These are phyloP conservation scores for Himalopsyche kuldschensis DNA, from an alignment of 2,888 invertebrate genomes.

Conservation along the genomic window DNA sequence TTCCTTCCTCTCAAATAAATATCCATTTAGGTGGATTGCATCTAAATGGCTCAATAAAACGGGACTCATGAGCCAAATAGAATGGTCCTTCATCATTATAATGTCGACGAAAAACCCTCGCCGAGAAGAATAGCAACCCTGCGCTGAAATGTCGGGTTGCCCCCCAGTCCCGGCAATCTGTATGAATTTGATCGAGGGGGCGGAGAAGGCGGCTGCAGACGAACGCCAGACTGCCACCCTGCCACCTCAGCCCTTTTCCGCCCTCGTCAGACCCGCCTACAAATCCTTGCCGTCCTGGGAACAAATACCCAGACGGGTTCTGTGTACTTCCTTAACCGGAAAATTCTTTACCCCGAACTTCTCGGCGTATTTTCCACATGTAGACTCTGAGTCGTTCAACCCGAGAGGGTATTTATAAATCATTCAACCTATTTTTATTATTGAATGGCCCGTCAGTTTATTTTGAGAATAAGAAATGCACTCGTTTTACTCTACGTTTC, in stretches of 20 bases:
- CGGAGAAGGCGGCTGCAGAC: conserved; percentile 8
- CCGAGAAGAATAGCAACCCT: neutral
- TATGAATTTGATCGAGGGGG: conserved; percentile 9
- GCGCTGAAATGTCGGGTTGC: conserved; percentile 10
- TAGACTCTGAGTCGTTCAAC: neutral
- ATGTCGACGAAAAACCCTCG: conserved; percentile 16
- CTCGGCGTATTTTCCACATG: neutral
- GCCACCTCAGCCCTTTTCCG: conserved; percentile 4
- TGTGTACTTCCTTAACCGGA: conserved; percentile 4
- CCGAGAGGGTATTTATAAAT: neutral
- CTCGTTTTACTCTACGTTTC: neutral
- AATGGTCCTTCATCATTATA: neutral
- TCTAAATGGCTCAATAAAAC: neutral
- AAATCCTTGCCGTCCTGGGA: conserved; percentile 3
- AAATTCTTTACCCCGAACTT: conserved; percentile 8
- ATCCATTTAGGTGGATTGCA: neutral
- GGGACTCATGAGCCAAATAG: neutral
- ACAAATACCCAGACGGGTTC: conserved; percentile 11
- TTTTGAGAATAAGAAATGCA: neutral
- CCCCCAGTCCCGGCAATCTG: conserved; percentile 15
- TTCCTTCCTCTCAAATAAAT: neutral
- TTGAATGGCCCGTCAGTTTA: neutral
- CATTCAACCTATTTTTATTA: neutral
- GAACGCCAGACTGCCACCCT: conserved; percentile 20
- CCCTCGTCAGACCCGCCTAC: conserved; percentile 4